Base-by-base conservation (phyloP, 2,797 vertebrate genomes). In the Chelon auratus region DNA sequence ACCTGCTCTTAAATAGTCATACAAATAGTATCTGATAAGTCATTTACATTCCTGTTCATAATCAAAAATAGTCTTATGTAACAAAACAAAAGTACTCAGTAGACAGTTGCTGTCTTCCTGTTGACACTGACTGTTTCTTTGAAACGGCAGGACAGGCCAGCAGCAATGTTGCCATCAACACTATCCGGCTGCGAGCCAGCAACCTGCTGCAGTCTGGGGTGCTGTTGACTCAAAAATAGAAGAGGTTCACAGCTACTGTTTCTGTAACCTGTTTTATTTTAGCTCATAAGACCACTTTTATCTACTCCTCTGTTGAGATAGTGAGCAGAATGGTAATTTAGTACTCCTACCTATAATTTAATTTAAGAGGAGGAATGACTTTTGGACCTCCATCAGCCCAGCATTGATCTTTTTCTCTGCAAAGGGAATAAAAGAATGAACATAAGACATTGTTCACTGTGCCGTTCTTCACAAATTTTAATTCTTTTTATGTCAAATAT, bases 191-290 rank as follows among this genome's bases (percentile, higher is more conserved):
- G 33, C 22, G 10, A 77, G 61, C 70, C 73, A 71, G n/a, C 22
- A 83, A 75, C 47, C 72, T 68, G 66, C 57, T 45, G 48, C n/a
- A 61, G 33, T 37, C 58, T 26, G 39, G 22, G 9, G 33, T 30
- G 30, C 18, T 62, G 40, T 52, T 73, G 63, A 71, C 62, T 69
- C 42, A 59, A 53, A 68, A 69, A 55, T 30, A 68, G 55, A 64
- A 33, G 45, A 42, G 24, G n/a, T 12, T 37, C 7, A 0, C 36
- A 8, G 6, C 24, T 58, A 9, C 33, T 11, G 14, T 59, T 55
- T 69, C 3, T 68, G 20, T 65, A 42, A 42, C 26, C 37, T 53
- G 40, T 65, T 75, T 62, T 51, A 12, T 12, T 62, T 65, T 66
- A 24, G 5, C 33, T 50, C 20, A 8, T 7, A 33, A 7, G 30